These are phyloP conservation scores for Drosophila koepferae DNA, from an alignment of 2,888 invertebrate genomes.

Conservation along the genomic window DNA sequence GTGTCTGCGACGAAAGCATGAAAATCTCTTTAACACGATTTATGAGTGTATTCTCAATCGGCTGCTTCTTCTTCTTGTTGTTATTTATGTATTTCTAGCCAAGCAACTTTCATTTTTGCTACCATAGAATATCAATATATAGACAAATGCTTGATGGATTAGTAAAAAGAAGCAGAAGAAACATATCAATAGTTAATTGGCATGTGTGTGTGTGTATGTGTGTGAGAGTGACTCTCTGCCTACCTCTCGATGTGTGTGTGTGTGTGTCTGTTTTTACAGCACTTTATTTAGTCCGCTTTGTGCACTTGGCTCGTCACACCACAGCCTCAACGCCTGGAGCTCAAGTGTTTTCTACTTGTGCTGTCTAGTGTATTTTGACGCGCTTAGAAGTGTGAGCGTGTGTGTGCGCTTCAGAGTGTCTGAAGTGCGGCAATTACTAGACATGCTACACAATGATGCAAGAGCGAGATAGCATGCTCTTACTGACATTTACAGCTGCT, in stretches of 20 bases:
- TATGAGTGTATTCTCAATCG: slow-evolving; percentile 36
- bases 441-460: slow-evolving; percentile 34
- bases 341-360: slow-evolving; percentile 54
- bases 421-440: slow-evolving; percentile 67
- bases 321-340: slow-evolving; percentile 25
- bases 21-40: slow-evolving; percentile 53
- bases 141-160: slow-evolving; percentile 45
- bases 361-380: slow-evolving; percentile 65
- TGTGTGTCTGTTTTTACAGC: slow-evolving; percentile 40
- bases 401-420: slow-evolving; percentile 41
- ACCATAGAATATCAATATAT: slow-evolving; percentile 62
- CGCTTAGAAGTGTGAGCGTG: slow-evolving; percentile 47
- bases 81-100: slow-evolving; percentile 39
- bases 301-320: slow-evolving; percentile 39
- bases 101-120: slow-evolving; percentile 76
- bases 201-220: slow-evolving; percentile 39
- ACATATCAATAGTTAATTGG: slow-evolving; percentile 69
- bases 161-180: slow-evolving; percentile 18
- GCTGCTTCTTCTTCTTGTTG: slow-evolving; percentile 15
- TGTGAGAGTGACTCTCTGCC: slow-evolving; percentile 17
- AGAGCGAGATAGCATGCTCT: slow-evolving; percentile 10
- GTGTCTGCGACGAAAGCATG: slow-evolving; percentile 9
- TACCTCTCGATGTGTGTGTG: slow-evolving; percentile 14
- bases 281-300: slow-evolving; percentile 66
- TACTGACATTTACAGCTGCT: slow-evolving; percentile 12